Base-by-base conservation (phyloP, 1,140 invertebrate genomes). In the Carposina sasakii region DNA sequence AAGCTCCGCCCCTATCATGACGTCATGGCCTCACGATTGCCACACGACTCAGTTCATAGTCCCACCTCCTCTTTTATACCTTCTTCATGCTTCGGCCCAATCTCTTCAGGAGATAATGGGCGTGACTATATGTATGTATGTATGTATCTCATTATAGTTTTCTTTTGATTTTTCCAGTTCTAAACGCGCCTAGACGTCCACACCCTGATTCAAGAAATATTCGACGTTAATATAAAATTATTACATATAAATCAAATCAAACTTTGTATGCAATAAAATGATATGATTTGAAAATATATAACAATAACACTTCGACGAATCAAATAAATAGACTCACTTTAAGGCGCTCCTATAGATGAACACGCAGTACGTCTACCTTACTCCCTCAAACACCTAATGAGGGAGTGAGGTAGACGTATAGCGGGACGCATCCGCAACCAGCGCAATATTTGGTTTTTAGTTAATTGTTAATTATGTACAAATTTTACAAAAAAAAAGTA, bases 121-220 rank as follows among this genome's bases (percentile, higher is more conserved):
- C 6, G 15, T 21, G 2, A 20, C 8, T 48, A 26, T 52, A 16
- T 10, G 26, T 19, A 30, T 34, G 22, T 33, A 30, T 30, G 21
- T 46, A 19, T 42, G 22, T 20, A 36, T 21, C 36, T 49, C 39
- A 23, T 39, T 52, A 16, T 30, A 17, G 5, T 51, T 26, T 46
- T 33, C 10, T 20, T 22, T 3, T 21, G 16, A 6, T 23, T 45
- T 51, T 63, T 67, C n/a, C 66, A 75, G 74, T 68, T 3, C 33
- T 77, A 6, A 71, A 69, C 28, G 61, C 58, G 1, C 74, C 71
- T 2, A 39, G 74, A 10, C 56, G 71, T 22, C 71, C 66, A 2
- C 63, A 71, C 33, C 71, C 74, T 2, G 74, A 77, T 42, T 28
- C 57, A 0, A 61, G 71, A 12, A 72, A 65, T 34, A 56, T 42